phyloP scores from a whole-genome alignment of 2,797 vertebrate species.

The Bradypus variegatus region DNA sequence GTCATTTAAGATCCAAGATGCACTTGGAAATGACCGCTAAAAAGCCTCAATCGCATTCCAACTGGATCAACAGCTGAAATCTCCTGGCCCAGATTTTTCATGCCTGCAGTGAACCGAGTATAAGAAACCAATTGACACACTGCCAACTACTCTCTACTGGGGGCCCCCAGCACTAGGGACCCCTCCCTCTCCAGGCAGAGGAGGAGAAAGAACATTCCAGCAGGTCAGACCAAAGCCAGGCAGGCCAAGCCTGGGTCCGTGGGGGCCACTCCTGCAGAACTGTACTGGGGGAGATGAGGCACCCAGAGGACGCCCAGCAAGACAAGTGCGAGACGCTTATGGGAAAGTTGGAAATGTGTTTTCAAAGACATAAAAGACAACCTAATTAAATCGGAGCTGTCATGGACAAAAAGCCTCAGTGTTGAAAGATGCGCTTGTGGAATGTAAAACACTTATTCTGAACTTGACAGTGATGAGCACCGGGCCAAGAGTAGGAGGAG shows the following conservation, averaged over 20 bases:
- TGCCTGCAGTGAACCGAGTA: background rate
- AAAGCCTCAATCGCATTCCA: background rate
- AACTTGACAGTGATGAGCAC: background rate
- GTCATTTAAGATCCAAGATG: background rate
- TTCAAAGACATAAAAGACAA: background rate
- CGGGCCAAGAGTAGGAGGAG: background rate
- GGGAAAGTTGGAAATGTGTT: background rate
- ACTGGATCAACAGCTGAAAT: background rate
- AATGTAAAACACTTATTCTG: background rate
- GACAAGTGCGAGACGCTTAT: rapidly evolving
- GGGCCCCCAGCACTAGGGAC: background rate
- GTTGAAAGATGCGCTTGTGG: background rate
- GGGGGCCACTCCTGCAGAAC: background rate
- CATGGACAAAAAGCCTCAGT: no score
- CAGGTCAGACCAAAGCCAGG: background rate
- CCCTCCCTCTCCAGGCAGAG: background rate
- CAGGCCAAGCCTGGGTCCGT: background rate
- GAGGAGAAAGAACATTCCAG: background rate
- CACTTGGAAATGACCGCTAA: background rate
- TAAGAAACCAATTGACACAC: background rate
- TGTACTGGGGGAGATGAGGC: background rate
- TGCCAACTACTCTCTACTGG: rapidly evolving
- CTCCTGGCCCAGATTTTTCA: background rate
- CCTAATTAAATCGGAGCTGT: background rate
- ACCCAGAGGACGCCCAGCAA: background rate